phyloP scores from a whole-genome alignment of 2,113 vertebrate genomes.

The Bothrops jararaca region DNA sequence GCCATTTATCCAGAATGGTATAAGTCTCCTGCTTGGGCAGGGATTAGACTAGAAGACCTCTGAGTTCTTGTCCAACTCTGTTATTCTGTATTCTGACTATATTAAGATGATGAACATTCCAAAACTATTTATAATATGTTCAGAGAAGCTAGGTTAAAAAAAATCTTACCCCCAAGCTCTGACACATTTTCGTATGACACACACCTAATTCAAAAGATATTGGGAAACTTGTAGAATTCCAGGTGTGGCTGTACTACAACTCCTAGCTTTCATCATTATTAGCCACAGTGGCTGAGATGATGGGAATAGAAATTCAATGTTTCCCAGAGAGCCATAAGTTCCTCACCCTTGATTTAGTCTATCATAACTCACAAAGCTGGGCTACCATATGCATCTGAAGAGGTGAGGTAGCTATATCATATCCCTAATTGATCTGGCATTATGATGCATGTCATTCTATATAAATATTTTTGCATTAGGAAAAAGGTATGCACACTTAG shows the following conservation, averaged over 20 bases:
- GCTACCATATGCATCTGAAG: not conserved
- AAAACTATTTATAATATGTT: not conserved
- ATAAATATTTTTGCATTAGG: not conserved
- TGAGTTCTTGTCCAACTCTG: not conserved
- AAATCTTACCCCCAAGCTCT: not conserved
- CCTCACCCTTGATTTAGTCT: not conserved
- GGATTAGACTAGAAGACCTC: not conserved
- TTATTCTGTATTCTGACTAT: not conserved
- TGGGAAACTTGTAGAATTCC: not conserved
- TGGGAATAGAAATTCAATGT: not conserved
- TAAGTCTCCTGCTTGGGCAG: no score
- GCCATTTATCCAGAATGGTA: no score
- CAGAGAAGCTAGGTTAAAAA: not conserved
- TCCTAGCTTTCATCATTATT: not conserved
- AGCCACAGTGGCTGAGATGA: not conserved
- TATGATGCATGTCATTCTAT: not conserved
- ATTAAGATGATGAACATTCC: not conserved
- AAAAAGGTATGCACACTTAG: not conserved
- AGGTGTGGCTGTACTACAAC: not conserved
- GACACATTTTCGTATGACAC: not conserved
- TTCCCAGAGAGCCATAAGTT: not conserved
- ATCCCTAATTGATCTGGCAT: not conserved
- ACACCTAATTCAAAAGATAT: not conserved
- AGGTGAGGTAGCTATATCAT: no score
- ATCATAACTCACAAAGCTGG: not conserved